Evolutionary conservation across 2,888 invertebrate genomes (phyloP).

Genomic region (Trachelus stipa): DNA sequence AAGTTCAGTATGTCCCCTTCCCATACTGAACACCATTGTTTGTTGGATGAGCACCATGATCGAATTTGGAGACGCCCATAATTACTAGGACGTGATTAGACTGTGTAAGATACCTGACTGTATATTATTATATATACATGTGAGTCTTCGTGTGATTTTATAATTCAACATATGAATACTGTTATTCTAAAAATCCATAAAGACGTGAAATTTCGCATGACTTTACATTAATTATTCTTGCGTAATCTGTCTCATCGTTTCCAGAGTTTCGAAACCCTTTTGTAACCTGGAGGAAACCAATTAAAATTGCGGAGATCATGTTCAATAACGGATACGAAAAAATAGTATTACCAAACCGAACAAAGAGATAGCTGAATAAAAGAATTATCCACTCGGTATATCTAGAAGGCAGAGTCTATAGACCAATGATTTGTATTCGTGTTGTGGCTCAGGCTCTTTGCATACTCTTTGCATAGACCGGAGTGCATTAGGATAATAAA

Average conservation of each 20-base stretch:
- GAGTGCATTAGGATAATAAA: conserved; percentile 7
- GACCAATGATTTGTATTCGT: conserved; percentile 2
- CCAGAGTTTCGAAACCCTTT: background rate
- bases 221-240: background rate
- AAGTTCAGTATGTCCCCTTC: background rate
- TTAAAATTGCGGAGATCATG: background rate
- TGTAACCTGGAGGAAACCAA: background rate
- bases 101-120: background rate
- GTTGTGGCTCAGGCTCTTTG: background rate
- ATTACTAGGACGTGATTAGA: conserved; percentile 34
- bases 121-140: background rate
- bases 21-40: conserved; percentile 44
- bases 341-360: background rate
- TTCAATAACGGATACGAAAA: background rate
- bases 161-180: background rate
- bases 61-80: conserved; percentile 60
- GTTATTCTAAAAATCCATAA: background rate
- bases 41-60: conserved; percentile 21
- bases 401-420: background rate
- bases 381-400: background rate
- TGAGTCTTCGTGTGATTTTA: no score
- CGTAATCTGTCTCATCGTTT: background rate
- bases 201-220: background rate
- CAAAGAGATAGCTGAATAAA: background rate
- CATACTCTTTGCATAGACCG: conserved; percentile 5